Conservation (phyloP, 2,797 vertebrate genomes). For the Brachymystax lenok region DNA sequence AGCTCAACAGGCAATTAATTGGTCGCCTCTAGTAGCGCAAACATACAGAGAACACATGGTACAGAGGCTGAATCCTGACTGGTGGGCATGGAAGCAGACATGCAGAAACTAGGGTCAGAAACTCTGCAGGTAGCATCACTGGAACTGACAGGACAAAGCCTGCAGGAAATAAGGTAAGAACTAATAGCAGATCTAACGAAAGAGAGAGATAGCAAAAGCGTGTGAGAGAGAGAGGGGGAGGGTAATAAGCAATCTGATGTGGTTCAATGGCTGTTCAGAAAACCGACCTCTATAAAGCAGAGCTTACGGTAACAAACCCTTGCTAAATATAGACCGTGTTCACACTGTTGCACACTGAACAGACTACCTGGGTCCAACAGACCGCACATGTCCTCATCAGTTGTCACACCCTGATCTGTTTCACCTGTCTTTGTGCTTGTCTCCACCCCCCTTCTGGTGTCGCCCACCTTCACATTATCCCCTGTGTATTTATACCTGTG, state of each 20-base stretch:
- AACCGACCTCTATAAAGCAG: conserved; percentile 17
- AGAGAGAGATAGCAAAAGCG: background rate
- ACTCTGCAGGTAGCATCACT: conserved; percentile 38
- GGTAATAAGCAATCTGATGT: conserved; percentile 19
- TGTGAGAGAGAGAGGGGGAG: too few relatives aligned
- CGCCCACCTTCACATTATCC: too few relatives aligned
- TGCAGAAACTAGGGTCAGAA: conserved; percentile 68
- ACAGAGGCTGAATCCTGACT: conserved; percentile 50
- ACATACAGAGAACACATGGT: conserved; percentile 39
- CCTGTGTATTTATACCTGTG: too few relatives aligned
- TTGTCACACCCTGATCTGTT: too few relatives aligned
- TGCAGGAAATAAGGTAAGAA: conserved; percentile 50
- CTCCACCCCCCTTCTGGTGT: too few relatives aligned
- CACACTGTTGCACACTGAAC: conserved; percentile 32
- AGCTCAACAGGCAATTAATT: conserved; percentile 76
- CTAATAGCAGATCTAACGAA: conserved; percentile 5
- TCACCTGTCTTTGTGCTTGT: too few relatives aligned
- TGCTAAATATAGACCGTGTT: conserved; percentile 33
- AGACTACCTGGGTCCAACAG: conserved; percentile 13
- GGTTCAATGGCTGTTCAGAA: conserved; percentile 20
- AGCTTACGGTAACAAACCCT: conserved; percentile 24
- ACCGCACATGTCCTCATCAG: background rate
- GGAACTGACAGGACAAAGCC: conserved; percentile 67
- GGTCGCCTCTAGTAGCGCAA: conserved; percentile 50
- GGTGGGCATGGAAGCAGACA: conserved; percentile 61